phyloP scores from a whole-genome alignment of 2,797 vertebrate genomes.

The Gallinago stenura region DNA sequence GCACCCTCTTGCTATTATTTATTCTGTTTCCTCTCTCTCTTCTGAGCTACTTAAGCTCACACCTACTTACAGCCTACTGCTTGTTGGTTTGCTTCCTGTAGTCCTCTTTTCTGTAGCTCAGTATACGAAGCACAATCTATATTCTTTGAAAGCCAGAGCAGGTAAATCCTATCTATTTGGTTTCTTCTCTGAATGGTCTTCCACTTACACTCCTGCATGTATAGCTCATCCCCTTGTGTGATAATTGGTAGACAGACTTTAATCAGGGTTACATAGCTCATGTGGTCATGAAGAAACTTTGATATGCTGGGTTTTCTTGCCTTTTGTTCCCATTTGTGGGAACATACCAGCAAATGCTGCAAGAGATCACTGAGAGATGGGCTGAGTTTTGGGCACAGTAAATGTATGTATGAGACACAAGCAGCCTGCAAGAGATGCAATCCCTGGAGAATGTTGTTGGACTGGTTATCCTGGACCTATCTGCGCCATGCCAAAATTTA shows the following conservation, averaged over 20 bases:
- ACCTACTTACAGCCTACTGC: not conserved
- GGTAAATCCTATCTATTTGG: not conserved
- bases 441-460: conserved; percentile 49
- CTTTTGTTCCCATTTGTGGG: not conserved
- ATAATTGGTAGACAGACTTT: not conserved
- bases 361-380: not conserved
- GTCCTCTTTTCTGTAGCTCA: not conserved
- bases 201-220: not conserved
- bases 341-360: not conserved
- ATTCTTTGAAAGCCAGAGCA: not conserved
- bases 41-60: not conserved
- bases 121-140: not conserved
- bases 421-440: conserved; percentile 4
- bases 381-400: not conserved
- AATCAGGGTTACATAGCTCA: not conserved
- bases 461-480: conserved; percentile 52
- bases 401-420: not conserved
- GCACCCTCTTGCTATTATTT: conserved; percentile 20
- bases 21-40: conserved; percentile 20
- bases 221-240: not conserved
- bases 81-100: not conserved
- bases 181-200: conserved; percentile 8
- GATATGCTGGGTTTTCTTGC: not conserved
- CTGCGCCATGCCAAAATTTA: conserved; percentile 1
- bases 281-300: not conserved